Percentiles rank a stretch among this genome's conserved stretches.
phyloP scores from a whole-genome alignment of 2,888 invertebrate genomes.

The Micoletzkya japonica region DNA sequence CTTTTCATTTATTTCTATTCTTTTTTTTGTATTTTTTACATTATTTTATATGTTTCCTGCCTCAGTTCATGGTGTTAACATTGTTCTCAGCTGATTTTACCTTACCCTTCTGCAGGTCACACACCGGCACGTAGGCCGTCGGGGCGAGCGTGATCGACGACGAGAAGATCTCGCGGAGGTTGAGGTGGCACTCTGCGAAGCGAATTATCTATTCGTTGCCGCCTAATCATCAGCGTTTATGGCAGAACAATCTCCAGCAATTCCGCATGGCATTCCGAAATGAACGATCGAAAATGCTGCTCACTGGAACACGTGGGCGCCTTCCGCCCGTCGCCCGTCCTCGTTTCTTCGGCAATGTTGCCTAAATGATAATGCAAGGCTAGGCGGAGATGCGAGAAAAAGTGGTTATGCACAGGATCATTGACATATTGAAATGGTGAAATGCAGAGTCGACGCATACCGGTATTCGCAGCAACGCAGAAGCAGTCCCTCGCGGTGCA shows the following conservation, averaged over 20 bases:
- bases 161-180: slow-evolving; percentile 25
- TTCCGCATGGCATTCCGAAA: no score
- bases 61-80: no score
- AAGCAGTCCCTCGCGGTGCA: slow-evolving; percentile 50
- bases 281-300: no score
- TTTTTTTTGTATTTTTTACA: no score
- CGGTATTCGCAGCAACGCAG: slow-evolving; percentile 55
- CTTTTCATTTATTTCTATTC: no score
- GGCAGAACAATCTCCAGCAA: no score
- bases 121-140: slow-evolving; percentile 20
- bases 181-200: slow-evolving; percentile 16
- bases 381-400: no score
- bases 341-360: slow-evolving; percentile 27
- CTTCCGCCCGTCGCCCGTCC: slow-evolving; percentile 12
- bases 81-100: not conserved
- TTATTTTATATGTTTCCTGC: no score
- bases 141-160: slow-evolving; percentile 16
- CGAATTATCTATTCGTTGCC: no score
- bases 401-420: no score
- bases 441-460: no score
- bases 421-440: not conserved
- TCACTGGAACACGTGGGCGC: slow-evolving; percentile 21
- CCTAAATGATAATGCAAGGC: not conserved
- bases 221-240: no score
- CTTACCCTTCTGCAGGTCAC: slow-evolving; percentile 17